Conservation (phyloP, 2,888 invertebrate genomes). For the Trichogramma dendrolimi region DNA sequence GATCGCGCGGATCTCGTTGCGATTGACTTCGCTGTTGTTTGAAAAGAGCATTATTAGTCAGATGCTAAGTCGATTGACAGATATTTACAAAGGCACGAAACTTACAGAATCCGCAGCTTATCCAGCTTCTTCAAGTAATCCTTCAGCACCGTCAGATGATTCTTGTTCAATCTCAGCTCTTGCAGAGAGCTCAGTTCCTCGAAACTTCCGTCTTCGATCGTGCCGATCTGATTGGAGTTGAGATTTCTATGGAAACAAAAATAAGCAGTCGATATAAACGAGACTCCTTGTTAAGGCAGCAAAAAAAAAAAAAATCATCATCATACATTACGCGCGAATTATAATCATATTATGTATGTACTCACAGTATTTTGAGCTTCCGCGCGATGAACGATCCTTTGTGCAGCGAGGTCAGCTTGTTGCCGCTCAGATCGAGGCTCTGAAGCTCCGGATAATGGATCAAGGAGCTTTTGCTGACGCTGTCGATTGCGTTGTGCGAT, state of each 20-base stretch:
- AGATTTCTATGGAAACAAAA: constrained; percentile 57
- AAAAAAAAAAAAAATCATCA: background rate
- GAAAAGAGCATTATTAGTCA: background rate
- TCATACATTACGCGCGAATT: background rate
- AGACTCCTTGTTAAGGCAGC: background rate
- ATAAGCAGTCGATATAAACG: no score
- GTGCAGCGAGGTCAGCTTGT: constrained; percentile 59
- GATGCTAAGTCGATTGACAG: background rate
- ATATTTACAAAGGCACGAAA: constrained; percentile 30
- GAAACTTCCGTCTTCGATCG: constrained; percentile 69
- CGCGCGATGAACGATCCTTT: constrained; percentile 60
- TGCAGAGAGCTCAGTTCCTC: constrained; percentile 68
- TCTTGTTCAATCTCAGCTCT: constrained; percentile 75
- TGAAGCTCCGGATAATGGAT: constrained; percentile 56
- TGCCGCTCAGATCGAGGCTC: constrained; percentile 63
- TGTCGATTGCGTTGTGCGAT: constrained; percentile 55
- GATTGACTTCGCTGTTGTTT: constrained; percentile 71
- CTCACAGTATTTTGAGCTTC: constrained; percentile 57
- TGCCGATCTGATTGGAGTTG: constrained; percentile 69
- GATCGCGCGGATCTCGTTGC: constrained; percentile 75
- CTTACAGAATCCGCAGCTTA: constrained; percentile 69
- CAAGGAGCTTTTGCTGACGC: constrained; percentile 53
- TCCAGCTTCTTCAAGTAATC: constrained; percentile 68
- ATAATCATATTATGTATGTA: constrained; percentile 22
- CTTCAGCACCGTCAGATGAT: constrained; percentile 66